Evolutionary conservation across 1,140 invertebrate species (phyloP).

Genomic region (Diachasmimorpha longicaudata): DNA sequence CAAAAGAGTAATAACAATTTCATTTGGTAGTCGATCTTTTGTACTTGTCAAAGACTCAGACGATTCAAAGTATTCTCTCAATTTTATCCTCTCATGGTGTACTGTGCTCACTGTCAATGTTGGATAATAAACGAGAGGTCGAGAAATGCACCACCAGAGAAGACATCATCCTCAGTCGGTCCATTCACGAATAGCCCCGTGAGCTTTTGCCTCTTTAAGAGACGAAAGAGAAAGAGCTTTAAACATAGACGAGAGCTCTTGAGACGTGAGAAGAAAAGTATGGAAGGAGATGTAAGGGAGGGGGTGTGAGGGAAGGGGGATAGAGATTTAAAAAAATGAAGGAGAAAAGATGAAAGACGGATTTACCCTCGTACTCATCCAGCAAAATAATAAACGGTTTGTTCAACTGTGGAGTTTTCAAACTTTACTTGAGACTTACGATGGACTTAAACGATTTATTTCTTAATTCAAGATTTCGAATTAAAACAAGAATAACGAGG

Average conservation of each 20-base stretch:
- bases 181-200: neutral
- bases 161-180: neutral
- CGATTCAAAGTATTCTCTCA: neutral
- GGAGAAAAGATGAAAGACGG: neutral
- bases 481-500: neutral
- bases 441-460: conserved; percentile 10
- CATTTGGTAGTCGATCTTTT: too few species aligned
- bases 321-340: neutral
- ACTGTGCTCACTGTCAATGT: neutral
- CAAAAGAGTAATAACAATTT: too few species aligned
- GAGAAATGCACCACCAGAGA: neutral
- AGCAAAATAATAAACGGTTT: conserved; percentile 9
- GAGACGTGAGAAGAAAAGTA: neutral
- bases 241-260: neutral
- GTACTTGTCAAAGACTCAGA: too few species aligned
- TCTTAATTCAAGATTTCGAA: conserved; percentile 8
- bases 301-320: neutral
- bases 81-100: neutral
- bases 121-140: neutral
- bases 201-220: conserved; percentile 3
- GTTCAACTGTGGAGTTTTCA: neutral
- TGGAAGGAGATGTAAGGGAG: neutral
- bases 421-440: neutral
- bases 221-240: neutral
- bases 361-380: neutral